Evolutionary conservation across 2,113 vertebrate species (phyloP).

Genomic region (Tricholaema leucomelas): DNA sequence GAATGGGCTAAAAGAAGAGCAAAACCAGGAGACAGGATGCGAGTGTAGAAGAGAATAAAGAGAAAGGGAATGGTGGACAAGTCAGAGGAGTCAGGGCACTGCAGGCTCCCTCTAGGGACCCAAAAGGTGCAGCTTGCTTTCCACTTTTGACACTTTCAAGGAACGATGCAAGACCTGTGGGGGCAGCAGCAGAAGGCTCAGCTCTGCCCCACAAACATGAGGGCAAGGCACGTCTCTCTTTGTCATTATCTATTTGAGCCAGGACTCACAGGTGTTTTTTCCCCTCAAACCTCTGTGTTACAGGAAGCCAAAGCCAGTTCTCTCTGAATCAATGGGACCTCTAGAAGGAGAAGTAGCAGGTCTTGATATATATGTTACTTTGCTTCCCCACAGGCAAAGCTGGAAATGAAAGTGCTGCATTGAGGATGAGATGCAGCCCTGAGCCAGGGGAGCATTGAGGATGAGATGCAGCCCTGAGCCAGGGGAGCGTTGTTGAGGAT

Average conservation of each 20-base stretch:
- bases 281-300: background rate
- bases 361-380: background rate
- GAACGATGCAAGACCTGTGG: background rate
- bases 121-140: background rate
- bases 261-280: background rate
- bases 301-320: background rate
- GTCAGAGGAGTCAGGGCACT: rapidly evolving
- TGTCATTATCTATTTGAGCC: background rate
- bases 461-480: rapidly evolving
- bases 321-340: background rate
- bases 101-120: background rate
- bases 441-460: too few relatives aligned
- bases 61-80: background rate
- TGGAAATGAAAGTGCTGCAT: background rate
- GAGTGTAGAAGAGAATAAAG: background rate
- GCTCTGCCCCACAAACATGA: background rate
- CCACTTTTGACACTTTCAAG: background rate
- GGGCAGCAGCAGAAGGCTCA: background rate
- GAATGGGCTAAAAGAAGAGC: background rate
- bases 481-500: too few relatives aligned
- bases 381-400: background rate
- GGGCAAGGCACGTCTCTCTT: background rate
- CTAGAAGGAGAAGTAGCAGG: background rate
- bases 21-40: background rate
- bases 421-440: too few relatives aligned